These are phyloP conservation scores for Dermolepida albohirtum DNA, from an alignment of 2,888 invertebrate genomes.

Conservation along the genomic window DNA sequence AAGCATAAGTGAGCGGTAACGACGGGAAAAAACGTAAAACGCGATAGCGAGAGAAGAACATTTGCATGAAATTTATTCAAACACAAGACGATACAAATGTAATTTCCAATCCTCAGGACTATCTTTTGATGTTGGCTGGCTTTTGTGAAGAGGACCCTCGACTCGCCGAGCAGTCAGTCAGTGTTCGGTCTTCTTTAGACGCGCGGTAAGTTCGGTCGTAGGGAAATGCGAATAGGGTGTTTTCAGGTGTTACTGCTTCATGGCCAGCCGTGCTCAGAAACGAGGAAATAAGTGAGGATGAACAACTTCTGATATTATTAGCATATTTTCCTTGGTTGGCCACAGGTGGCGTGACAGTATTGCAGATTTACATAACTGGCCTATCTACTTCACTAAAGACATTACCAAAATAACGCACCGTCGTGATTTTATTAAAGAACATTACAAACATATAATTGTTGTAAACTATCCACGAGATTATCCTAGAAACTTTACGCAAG, in stretches of 20 bases:
- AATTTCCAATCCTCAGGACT: slow-evolving; percentile 54
- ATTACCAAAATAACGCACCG: slow-evolving; percentile 21
- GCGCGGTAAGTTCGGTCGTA: slow-evolving; percentile 1
- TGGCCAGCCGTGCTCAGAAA: slow-evolving; percentile 55
- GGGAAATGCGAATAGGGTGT: slow-evolving; percentile 55
- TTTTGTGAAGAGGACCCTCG: slow-evolving; percentile 50
- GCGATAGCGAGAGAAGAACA: slow-evolving; percentile 42
- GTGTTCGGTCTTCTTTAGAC: slow-evolving; percentile 42
- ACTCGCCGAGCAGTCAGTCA: slow-evolving; percentile 28
- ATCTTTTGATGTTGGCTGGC: slow-evolving; percentile 54
- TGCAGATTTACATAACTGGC: slow-evolving; percentile 29
- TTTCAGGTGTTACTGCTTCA: slow-evolving; percentile 57
- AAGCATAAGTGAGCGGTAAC: slow-evolving; percentile 8
- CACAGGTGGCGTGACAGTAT: slow-evolving; percentile 52
- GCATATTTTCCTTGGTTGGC: slow-evolving; percentile 57
- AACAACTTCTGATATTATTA: slow-evolving; percentile 59
- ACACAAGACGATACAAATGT: slow-evolving; percentile 54
- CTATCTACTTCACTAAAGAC: slow-evolving; percentile 19
- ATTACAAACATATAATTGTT: background rate
- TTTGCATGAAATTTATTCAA: slow-evolving; percentile 55
- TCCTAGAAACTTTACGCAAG: too few species aligned
- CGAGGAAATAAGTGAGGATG: slow-evolving; percentile 55
- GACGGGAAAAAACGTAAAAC: slow-evolving; percentile 13
- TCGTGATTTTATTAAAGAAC: slow-evolving; percentile 23
- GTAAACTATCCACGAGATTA: background rate